Evolutionary conservation across 1,140 invertebrate genomes (phyloP).

Genomic region (Pararge aegeria): DNA sequence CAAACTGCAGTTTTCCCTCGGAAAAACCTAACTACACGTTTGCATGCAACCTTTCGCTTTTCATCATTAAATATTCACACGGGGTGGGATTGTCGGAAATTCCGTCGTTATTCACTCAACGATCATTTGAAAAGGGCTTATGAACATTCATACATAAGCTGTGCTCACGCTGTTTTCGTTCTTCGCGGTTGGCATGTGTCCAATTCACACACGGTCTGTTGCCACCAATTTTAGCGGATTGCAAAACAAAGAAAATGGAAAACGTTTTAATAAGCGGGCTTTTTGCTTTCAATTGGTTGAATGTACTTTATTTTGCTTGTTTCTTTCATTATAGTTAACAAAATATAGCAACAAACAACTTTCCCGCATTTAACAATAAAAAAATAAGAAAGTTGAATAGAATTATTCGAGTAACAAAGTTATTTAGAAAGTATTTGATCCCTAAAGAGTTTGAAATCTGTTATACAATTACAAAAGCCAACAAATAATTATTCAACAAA

Average conservation of each 20-base stretch:
- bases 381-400: no score
- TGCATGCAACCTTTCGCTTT: slow-evolving; percentile 8
- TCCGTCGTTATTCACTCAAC: slow-evolving; percentile 24
- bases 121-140: slow-evolving; percentile 33
- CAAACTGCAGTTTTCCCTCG: not conserved
- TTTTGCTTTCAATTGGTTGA: slow-evolving; percentile 4
- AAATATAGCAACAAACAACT: no score
- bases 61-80: slow-evolving; percentile 27
- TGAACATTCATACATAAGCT: slow-evolving; percentile 24
- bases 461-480: no score
- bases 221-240: slow-evolving; percentile 47
- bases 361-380: no score
- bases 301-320: not conserved
- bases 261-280: slow-evolving; percentile 35
- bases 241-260: slow-evolving; percentile 49
- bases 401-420: no score
- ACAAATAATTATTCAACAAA: not conserved
- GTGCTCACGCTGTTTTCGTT: slow-evolving; percentile 29
- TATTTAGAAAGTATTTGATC: no score
- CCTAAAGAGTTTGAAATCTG: no score
- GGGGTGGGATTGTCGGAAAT: slow-evolving; percentile 27
- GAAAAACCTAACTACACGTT: slow-evolving; percentile 27
- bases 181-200: slow-evolving; percentile 48
- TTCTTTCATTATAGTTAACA: not conserved
- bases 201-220: slow-evolving; percentile 54